phyloP scores from a whole-genome alignment of 2,797 vertebrate species.

The Crocodylus rhombifer region DNA sequence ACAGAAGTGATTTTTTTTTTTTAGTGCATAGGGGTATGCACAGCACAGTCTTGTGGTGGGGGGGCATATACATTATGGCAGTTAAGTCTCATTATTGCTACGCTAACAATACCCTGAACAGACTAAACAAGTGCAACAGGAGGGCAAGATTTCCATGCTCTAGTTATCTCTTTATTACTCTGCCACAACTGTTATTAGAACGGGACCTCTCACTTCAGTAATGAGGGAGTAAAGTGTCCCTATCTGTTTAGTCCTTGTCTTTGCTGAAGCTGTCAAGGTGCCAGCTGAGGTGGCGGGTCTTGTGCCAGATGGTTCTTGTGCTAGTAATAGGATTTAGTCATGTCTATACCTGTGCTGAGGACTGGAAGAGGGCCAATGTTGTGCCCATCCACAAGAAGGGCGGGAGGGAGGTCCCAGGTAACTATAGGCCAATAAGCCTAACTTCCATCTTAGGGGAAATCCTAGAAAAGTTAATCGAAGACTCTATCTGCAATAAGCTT shows the following conservation, averaged over 20 bases:
- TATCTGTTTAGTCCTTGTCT: background rate
- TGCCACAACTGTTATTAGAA: background rate
- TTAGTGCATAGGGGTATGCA: background rate
- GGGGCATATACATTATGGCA: no score
- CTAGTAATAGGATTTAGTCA: no score
- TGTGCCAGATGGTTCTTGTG: no score
- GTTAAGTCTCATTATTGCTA: background rate
- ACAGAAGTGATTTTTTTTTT: background rate
- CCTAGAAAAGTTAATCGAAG: no score
- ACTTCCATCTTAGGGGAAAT: no score
- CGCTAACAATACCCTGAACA: background rate
- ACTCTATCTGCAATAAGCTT: no score
- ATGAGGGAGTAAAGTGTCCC: fast-evolving
- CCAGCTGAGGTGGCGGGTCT: background rate
- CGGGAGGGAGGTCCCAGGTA: no score
- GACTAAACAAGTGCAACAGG: background rate
- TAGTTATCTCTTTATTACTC: background rate
- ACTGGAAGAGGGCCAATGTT: no score
- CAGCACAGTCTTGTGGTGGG: background rate
- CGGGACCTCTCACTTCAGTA: no score
- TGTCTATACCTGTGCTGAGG: no score
- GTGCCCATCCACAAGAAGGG: no score
- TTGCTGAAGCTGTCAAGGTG: background rate
- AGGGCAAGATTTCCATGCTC: background rate
- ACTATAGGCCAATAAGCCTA: no score